phyloP scores from a whole-genome alignment of 2,113 vertebrate genomes.

The Loxodonta africana region DNA sequence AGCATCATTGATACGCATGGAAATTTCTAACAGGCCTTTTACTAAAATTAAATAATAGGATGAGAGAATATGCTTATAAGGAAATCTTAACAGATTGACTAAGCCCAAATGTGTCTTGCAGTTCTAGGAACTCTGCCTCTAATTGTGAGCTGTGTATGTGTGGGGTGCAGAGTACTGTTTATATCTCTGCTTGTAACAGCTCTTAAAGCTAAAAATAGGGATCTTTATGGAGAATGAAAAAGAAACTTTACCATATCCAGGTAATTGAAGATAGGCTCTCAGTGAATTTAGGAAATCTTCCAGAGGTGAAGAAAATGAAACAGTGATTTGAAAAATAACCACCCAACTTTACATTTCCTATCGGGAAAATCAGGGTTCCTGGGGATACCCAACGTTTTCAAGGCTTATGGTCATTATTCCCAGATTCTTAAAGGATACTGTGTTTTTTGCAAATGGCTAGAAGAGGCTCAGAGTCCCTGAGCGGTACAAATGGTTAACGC shows the following conservation, averaged over 20 bases:
- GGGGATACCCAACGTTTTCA: not conserved
- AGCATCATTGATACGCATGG: not conserved
- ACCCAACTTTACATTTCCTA: not conserved
- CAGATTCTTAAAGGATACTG: not conserved
- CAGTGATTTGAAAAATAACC: slow-evolving; percentile 37
- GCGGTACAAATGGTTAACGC: too few species aligned
- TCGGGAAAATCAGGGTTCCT: slow-evolving; percentile 32
- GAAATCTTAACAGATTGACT: slow-evolving; percentile 61
- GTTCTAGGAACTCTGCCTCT: slow-evolving; percentile 13
- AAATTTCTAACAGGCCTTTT: slow-evolving; percentile 48
- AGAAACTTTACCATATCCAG: slow-evolving; percentile 24
- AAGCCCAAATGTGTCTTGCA: slow-evolving; percentile 31
- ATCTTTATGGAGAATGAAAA: slow-evolving; percentile 37
- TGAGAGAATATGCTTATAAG: not conserved
- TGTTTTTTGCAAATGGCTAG: not conserved
- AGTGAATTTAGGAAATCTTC: slow-evolving; percentile 40
- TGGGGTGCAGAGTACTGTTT: not conserved
- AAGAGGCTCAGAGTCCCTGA: not conserved
- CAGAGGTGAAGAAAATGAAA: slow-evolving; percentile 57
- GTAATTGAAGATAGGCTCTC: slow-evolving; percentile 5
- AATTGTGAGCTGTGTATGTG: not conserved
- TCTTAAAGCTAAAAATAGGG: slow-evolving; percentile 70
- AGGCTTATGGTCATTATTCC: not conserved
- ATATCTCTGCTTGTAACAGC: slow-evolving; percentile 43
- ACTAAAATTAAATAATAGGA: slow-evolving; percentile 61